Evolutionary conservation across 2,888 invertebrate species (phyloP).

Genomic region (Ischnus inquisitorius): DNA sequence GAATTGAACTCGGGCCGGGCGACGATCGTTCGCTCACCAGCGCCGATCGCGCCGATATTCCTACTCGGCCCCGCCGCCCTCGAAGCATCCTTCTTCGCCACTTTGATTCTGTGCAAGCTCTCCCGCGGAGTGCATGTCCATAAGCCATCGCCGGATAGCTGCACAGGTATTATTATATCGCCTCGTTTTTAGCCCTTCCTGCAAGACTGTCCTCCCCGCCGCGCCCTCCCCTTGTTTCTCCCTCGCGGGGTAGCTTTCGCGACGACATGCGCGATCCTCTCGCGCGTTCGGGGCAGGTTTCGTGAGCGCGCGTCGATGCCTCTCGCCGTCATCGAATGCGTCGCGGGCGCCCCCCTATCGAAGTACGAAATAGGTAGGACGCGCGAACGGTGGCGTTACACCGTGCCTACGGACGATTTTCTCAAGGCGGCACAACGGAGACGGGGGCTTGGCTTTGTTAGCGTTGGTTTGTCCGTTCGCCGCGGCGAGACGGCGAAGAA

Average conservation of each 20-base stretch:
- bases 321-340: conserved; percentile 25
- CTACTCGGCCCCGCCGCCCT: neutral
- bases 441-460: neutral
- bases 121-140: neutral
- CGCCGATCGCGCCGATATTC: neutral
- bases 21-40: neutral
- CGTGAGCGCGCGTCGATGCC: neutral
- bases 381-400: conserved; percentile 29
- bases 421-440: conserved; percentile 28
- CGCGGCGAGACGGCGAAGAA: conserved; percentile 12
- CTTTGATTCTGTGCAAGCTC: neutral
- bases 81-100: neutral
- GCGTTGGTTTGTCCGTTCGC: conserved; percentile 58
- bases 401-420: conserved; percentile 9
- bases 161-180: conserved; percentile 1
- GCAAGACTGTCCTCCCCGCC: neutral
- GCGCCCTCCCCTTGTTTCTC: neutral
- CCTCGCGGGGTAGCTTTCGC: neutral
- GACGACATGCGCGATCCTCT: neutral
- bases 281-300: conserved; percentile 7
- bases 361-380: conserved; percentile 19
- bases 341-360: conserved; percentile 15
- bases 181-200: neutral
- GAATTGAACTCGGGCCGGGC: neutral
- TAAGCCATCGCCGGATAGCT: conserved; percentile 1